Base-by-base conservation (phyloP, 2,113 vertebrate species). In the Boleophthalmus pectinirostris region DNA sequence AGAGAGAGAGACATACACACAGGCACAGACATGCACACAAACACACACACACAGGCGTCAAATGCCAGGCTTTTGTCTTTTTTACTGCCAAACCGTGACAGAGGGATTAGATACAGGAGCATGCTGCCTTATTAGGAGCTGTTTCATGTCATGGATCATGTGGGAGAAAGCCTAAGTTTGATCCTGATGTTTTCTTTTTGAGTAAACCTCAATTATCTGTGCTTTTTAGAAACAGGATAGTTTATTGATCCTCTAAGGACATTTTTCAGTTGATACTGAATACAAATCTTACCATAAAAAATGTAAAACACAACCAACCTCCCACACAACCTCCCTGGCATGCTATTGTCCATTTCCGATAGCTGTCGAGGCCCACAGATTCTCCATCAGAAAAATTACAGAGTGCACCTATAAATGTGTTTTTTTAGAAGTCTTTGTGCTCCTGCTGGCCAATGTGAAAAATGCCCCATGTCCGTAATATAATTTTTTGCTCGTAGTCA, bases 91-190 rank as follows among this genome's bases (percentile, higher is more conserved):
- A 82, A 70, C 43, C 61, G 63, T 73, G 79, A 73, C 76, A 64
- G 72, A 43, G 74, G 79, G 74, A 74, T 82, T 61, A 57, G 75
- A 84, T 73, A 21, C 54, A 63, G 78, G 1, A 46, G 75, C 57
- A 33, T 33, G 82, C 69, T 72, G 54, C 83, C 77, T 79, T 86
- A 82, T 86, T 84, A 83, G 69, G 85, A 46, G 46, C 47, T 67
- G 77, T 66, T 76, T 72, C 33, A 29, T 77, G 21, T 75, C 60
- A 65, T 33, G 23, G 21, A 21, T 56, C 56, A 49, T 49, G 20
- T 68, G 66, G 70, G 23, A 38, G 65, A 71, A 58, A 58, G 64
- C 0, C 49, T 79, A 38, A 12, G 0, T 80, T 73, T 74, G 56
- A 80, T 68, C 56, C 53, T 29, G 16, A 13, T 18, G 10, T 43